Evolutionary conservation across 1,140 invertebrate genomes (phyloP), one percentile per base, ranked within the genome.

Genomic region (Pogonomyrmex californicus): DNA sequence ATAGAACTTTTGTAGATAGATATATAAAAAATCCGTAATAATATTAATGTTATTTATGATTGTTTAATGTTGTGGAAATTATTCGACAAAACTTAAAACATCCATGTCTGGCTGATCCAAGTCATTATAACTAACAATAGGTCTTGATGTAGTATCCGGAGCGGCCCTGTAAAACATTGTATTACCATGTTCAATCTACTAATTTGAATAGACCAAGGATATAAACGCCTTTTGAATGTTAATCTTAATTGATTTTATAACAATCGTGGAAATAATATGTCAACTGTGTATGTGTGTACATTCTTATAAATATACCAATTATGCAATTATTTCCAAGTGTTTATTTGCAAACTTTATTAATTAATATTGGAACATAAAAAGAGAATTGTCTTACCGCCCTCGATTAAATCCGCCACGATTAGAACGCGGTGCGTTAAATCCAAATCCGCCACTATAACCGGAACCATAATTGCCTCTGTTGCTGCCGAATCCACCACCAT

Each of bases 111-210:
- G 97, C 92, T 97, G 97, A 96, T 98, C 98, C 95, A 98, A 96
- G 96, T 98, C 98, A 96, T 97, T 97, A 96, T 98, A 98, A 94
- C 96, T 97, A 95, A 98, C 96, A 92, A 98, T 96, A 94, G 97
- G 96, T 93, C 98, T 96, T 87, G 96, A 96, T 77, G 95, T 95
- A 92, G 96, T 95, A 93, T 96, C 96, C 92, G 96, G 92, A 87
- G 93, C 96, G 93, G 96, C 96, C 96, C 96, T 97, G 96, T 90
- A 96, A 96, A 94, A 92, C 89, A 91, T 68, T 68, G 79, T 77
- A 85, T 81, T 38, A 82, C 83, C 12, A 85, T 38, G 60, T 87
- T 87, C 82, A 82, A 47, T 86, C 4, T 30, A 44, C 58, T 30
- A 49, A 33, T 2, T 76, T 5, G n/a, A 75, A 54, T 4, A 6